Evolutionary conservation across 1,140 invertebrate genomes (phyloP).

Genomic region (Bradynema listronoti): DNA sequence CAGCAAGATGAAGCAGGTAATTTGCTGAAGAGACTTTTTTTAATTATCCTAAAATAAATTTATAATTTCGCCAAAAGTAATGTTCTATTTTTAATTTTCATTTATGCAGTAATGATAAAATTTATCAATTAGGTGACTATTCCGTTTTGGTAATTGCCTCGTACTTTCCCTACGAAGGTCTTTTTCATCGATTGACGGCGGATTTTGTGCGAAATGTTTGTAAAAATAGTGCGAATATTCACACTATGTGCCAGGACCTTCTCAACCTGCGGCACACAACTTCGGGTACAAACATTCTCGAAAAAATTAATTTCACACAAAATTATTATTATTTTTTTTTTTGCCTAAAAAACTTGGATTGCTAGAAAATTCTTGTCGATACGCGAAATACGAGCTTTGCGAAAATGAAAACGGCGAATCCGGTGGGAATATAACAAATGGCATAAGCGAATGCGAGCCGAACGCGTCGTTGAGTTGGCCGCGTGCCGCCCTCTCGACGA

Average conservation of each 20-base stretch:
- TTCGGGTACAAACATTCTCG: constrained; percentile 16
- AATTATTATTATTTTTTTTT: no score
- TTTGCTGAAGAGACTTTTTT: neutral
- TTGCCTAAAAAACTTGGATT: neutral
- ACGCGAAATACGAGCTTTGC: constrained; percentile 21
- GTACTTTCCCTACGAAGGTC: constrained; percentile 25
- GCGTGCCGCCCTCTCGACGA: no score
- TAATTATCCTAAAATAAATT: neutral
- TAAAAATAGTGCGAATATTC: constrained; percentile 26
- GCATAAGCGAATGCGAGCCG: no score
- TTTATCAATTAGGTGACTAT: constrained; percentile 27
- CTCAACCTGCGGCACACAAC: constrained; percentile 28
- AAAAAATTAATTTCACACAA: constrained; percentile 8
- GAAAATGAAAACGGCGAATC: neutral
- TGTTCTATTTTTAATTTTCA: constrained; percentile 5
- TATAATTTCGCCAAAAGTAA: constrained; percentile 4
- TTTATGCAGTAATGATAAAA: constrained; percentile 9
- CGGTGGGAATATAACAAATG: no score
- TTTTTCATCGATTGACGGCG: constrained; percentile 34
- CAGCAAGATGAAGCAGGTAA: constrained; percentile 1
- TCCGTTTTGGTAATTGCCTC: constrained; percentile 38
- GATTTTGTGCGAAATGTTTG: constrained; percentile 26
- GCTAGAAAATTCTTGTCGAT: constrained; percentile 15
- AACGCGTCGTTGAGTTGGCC: no score
- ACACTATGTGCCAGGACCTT: constrained; percentile 27